Evolutionary conservation across 2,113 vertebrate genomes (phyloP).

Genomic region (Cygnus buccinator): DNA sequence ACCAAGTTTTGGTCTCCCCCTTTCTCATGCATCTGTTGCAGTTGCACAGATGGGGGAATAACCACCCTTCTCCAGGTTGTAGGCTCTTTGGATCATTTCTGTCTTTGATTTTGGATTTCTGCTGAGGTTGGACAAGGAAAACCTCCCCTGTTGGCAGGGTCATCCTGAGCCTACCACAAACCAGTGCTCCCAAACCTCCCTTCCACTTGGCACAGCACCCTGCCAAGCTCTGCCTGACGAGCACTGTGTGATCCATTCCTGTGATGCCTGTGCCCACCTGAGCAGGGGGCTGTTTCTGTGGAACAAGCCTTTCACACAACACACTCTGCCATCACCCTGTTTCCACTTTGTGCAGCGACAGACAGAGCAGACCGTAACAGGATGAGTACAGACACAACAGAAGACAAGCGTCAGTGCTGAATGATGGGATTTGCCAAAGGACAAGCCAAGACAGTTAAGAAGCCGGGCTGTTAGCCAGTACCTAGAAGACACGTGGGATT

Average conservation of each 20-base stretch:
- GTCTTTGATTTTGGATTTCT: neutral
- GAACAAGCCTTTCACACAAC: neutral
- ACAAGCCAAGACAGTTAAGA: conserved; percentile 53
- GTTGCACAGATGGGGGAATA: neutral
- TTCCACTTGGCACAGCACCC: fast-evolving
- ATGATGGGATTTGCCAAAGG: conserved; percentile 32
- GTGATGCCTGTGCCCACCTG: neutral
- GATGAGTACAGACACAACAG: neutral
- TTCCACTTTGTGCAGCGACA: neutral
- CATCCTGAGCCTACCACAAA: neutral
- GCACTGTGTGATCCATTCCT: neutral
- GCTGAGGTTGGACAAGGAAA: neutral
- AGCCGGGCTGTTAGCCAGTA: conserved; percentile 65
- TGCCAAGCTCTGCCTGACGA: neutral
- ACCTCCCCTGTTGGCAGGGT: neutral
- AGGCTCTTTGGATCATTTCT: neutral
- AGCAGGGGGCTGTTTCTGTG: neutral
- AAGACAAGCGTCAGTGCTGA: neutral
- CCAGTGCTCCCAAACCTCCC: neutral
- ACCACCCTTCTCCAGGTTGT: neutral
- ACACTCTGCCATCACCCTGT: neutral
- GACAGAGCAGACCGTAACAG: neutral
- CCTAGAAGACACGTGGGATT: conserved; percentile 84
- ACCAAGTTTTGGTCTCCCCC: neutral
- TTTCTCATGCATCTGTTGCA: neutral